Percentiles rank a stretch among this genome's conserved stretches.
Evolutionary conservation across 2,113 vertebrate genomes (phyloP).

Genomic region (Carlito syrichta): DNA sequence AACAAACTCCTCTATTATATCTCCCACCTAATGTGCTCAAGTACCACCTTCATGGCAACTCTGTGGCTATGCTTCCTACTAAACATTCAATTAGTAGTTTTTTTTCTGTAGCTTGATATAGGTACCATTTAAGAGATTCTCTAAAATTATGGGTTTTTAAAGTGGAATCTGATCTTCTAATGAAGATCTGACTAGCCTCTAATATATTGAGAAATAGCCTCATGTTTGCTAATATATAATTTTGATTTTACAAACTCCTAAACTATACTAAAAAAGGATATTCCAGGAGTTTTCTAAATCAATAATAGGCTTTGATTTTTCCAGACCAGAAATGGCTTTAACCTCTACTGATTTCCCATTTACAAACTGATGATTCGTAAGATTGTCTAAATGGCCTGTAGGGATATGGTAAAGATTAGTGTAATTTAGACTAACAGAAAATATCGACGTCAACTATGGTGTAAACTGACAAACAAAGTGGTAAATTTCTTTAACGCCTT

Average conservation of each 20-base stretch:
- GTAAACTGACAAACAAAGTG: neutral
- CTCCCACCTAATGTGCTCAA: neutral
- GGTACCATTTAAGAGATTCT: neutral
- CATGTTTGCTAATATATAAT: neutral
- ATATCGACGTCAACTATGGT: neutral
- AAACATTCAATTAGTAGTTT: neutral
- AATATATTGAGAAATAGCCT: neutral
- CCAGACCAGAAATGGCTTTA: neutral
- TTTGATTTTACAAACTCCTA: neutral
- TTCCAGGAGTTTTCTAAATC: neutral
- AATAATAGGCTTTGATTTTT: slow-evolving; percentile 35
- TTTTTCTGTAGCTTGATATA: neutral
- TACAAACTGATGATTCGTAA: neutral
- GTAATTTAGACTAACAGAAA: neutral
- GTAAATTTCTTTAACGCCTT: neutral
- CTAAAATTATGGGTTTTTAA: neutral
- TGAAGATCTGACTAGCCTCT: neutral
- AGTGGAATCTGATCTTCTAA: neutral
- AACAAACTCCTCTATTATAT: neutral
- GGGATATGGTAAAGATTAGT: neutral
- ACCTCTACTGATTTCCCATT: neutral
- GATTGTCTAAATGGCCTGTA: neutral
- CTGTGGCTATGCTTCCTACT: neutral
- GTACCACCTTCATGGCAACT: neutral
- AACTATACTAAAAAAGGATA: neutral